These are phyloP conservation scores for Lagocephalus sceleratus DNA, from an alignment of 2,797 vertebrate species.

Conservation along the genomic window DNA sequence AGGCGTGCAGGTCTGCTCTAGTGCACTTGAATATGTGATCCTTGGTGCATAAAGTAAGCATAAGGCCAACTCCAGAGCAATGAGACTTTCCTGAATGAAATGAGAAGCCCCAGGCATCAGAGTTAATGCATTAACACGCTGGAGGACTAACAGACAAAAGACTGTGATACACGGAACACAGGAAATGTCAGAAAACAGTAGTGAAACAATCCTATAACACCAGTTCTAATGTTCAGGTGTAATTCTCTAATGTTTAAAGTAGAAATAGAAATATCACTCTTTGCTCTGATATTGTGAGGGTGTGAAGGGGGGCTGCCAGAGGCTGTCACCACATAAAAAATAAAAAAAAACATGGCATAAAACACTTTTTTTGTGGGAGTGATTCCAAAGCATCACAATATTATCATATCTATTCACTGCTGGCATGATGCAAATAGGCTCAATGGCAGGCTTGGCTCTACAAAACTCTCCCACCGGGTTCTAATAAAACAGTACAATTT, in stretches of 20 bases:
- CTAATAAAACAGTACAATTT: slow-evolving; percentile 75
- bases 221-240: too few relatives aligned
- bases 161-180: slow-evolving; percentile 45
- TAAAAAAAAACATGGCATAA: slow-evolving; percentile 48
- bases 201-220: slow-evolving; percentile 23
- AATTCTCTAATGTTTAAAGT: slow-evolving; percentile 7
- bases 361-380: slow-evolving; percentile 45
- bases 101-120: slow-evolving; percentile 66
- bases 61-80: slow-evolving; percentile 68
- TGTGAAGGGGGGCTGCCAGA: slow-evolving; percentile 27
- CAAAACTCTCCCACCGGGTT: slow-evolving; percentile 80
- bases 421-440: slow-evolving; percentile 75
- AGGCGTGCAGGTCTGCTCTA: slow-evolving; percentile 73
- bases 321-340: slow-evolving; percentile 24
- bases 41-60: slow-evolving; percentile 78
- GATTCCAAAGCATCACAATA: slow-evolving; percentile 65
- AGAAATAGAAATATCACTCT: slow-evolving; percentile 23
- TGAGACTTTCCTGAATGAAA: slow-evolving; percentile 69
- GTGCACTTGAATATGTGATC: slow-evolving; percentile 77
- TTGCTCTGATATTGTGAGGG: slow-evolving; percentile 30
- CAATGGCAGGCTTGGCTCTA: slow-evolving; percentile 67
- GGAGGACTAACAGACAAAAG: slow-evolving; percentile 50
- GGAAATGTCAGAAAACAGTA: slow-evolving; percentile 34
- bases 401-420: slow-evolving; percentile 73
- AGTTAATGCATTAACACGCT: slow-evolving; percentile 64